Base-by-base conservation (phyloP, 2,797 vertebrate genomes). In the Galago senegalensis region DNA sequence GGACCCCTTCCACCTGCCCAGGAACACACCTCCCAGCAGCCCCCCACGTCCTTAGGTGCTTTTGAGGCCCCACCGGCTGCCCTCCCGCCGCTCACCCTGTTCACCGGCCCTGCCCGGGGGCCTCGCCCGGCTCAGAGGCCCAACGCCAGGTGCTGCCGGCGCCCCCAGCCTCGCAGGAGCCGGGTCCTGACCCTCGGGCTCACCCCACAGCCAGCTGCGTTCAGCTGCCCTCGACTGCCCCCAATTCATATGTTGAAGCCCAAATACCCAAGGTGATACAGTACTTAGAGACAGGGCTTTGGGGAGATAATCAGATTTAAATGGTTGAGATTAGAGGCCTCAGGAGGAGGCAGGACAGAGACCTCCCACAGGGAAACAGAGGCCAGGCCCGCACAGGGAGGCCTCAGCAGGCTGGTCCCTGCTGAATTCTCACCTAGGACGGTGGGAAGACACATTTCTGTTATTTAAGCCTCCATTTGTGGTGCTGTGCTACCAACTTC, bases 381-480 rank as follows among this genome's bases (percentile, higher is more conserved):
- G 12, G 49, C 49, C 49, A 13, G 13, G 49, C 13, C 12, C 12
- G 13, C 46, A 49, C 13, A 49, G 49, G 49, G 49, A 49, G 49
- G 49, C 49, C 49, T 49, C 49, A 49, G 3, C 49, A 49, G 49
- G 49, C 49, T 14, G 49, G 13, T 14, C 49, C 46, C 49, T 49
- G 49, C 49, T 49, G 49, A 49, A 49, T 49, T 76, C 31, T 17
- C 16, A 49, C 23, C 27, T 80, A 69, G 58, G 25, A 90, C 18
- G 46, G 14, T 29, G 18, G 84, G 82, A 87, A 93, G 56, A 95
- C 25, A 49, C 20, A 49, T 88, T 69, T 89, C 77, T 90, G 7
- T 65, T 70, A 65, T 75, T 87, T 67, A 67, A 87, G n/a, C 12
- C 8, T 7, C 27, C n/a, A 56, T n/a, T 20, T 76, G 34, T 5